phyloP scores from a whole-genome alignment of 2,113 vertebrate species.

The Blennius ocellaris region DNA sequence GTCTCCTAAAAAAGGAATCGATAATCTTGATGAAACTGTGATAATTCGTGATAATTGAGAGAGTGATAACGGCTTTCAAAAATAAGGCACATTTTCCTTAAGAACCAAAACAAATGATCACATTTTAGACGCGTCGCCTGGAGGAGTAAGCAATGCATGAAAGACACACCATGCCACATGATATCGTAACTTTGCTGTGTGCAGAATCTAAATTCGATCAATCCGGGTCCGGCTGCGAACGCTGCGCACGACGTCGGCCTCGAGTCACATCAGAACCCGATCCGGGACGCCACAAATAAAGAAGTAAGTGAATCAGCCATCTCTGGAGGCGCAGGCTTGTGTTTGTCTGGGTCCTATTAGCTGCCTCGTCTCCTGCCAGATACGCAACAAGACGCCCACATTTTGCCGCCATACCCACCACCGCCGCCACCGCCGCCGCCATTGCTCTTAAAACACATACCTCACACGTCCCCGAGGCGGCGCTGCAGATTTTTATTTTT shows the following conservation, averaged over 20 bases:
- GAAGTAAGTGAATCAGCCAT: conserved; percentile 65
- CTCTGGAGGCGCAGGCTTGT: conserved; percentile 60
- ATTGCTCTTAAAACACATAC: conserved; percentile 74
- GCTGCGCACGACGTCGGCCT: conserved; percentile 23
- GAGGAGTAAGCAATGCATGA: background rate
- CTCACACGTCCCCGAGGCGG: conserved; percentile 48
- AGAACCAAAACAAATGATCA: background rate
- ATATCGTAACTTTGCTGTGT: background rate
- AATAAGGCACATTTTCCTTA: no score
- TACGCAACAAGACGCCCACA: conserved; percentile 74
- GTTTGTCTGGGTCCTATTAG: conserved; percentile 67
- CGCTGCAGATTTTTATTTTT: background rate
- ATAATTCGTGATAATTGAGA: no score
- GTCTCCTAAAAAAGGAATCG: no score
- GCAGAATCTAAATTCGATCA: conserved; percentile 23
- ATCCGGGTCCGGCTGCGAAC: background rate
- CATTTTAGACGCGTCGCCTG: background rate
- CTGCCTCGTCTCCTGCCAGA: conserved; percentile 63
- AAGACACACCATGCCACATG: background rate
- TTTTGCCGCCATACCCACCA: no score
- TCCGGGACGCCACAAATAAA: conserved; percentile 46
- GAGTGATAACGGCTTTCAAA: no score
- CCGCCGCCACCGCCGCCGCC: conserved; percentile 55
- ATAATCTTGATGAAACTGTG: no score
- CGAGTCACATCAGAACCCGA: conserved; percentile 33